A percentile compares a stretch with the other conserved stretches of the same genome.
phyloP scores from a whole-genome alignment of 2,113 vertebrate genomes.

The Scortum barcoo region DNA sequence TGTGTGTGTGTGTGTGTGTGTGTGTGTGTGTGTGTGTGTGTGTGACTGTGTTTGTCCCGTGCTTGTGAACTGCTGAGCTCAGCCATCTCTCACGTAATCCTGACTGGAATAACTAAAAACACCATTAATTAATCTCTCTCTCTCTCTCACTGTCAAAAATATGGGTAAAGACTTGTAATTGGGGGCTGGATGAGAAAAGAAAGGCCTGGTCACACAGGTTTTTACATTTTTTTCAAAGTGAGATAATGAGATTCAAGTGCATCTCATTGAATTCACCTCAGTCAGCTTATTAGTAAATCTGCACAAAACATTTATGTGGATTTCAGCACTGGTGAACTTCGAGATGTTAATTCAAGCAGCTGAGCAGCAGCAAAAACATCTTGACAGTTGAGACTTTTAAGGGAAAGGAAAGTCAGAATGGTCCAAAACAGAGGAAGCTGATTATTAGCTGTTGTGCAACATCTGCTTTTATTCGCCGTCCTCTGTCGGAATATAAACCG shows the following conservation, averaged over 20 bases:
- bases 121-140: constrained; percentile 28
- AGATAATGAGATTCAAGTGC: too few relatives aligned
- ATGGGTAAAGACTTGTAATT: too few relatives aligned
- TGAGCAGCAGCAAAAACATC: not conserved
- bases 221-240: too few relatives aligned
- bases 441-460: not conserved
- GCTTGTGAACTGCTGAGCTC: constrained; percentile 37
- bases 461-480: not conserved
- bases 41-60: not conserved
- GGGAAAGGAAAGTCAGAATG: not conserved
- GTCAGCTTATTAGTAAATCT: too few relatives aligned
- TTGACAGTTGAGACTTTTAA: not conserved
- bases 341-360: not conserved
- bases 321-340: not conserved
- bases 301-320: not conserved
- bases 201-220: too few relatives aligned
- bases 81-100: constrained; percentile 30
- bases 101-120: constrained; percentile 53
- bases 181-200: too few relatives aligned
- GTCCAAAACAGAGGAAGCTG: not conserved
- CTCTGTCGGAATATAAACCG: not conserved
- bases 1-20: constrained; percentile 21
- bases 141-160: too few relatives aligned
- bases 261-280: too few relatives aligned
- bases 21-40: constrained; percentile 5